Evolutionary conservation across 2,888 invertebrate species (phyloP), one percentile per base, ranked within the genome.

Genomic region (Ptychoptera albimana): DNA sequence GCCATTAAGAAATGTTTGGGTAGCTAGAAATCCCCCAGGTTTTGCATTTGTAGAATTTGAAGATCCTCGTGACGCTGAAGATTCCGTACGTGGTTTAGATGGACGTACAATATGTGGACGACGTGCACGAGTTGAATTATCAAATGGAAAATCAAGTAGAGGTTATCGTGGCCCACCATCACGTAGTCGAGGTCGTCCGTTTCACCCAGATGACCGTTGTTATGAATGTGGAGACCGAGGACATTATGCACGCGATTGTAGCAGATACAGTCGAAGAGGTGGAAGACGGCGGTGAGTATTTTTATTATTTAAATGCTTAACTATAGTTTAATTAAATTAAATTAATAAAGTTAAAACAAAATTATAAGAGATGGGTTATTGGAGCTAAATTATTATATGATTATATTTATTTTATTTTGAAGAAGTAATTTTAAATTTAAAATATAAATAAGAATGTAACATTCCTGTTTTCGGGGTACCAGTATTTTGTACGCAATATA

Each of bases 11-110:
- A 93, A 89, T 68, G 93, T 94, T 39, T 96, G 94, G 94, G 92
- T 96, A n/a, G 94, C 94, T 0, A 74, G 93, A 53, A 92, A 94
- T 64, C 64, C 64, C 10, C 92, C 94, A 46, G 94, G 92, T 43
- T 92, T 93, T 66, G 92, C 91, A 8, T 92, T 92, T 66, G 88
- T 92, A 2, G 91, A 92, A 62, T 92, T 86, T 61, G 91, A 92
- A 67, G 92, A 94, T 64, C 76, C 85, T 7, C 53, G 65, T 50
- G 94, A 94, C 64, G 92, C 92, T 9, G 88, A 89, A 57, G 91
- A 92, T 66, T 87, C 92, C 23, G 87, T 91, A 48, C 59, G 76
- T 38, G 76, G 75, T 10, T 59, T 78, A 60, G 83, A 85, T 60
- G 84, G 84, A 1, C 70, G 87, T 38, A 84, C 82, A 37, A 80